Base-by-base conservation (phyloP, 2,797 vertebrate genomes). In the Urophycis tenuis region DNA sequence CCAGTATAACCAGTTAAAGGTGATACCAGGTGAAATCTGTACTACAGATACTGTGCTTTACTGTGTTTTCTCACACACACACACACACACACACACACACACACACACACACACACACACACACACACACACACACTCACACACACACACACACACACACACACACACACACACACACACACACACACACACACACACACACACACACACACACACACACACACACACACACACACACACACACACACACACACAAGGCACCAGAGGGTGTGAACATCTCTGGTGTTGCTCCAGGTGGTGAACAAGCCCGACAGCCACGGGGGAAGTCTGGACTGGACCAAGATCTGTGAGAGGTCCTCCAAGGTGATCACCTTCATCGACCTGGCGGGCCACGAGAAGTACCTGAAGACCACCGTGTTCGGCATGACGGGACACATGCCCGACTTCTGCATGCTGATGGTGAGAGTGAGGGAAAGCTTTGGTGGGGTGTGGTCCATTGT, bases 371-470 rank as follows among this genome's bases (percentile, higher is more conserved):
- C 97, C 78, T 99, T 99, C 89, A 99, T 99, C 70, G 97, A 99
- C 89, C 88, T 99, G 80, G 97, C 97, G 2, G 97, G 97, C 71
- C 97, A 99, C 0, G 97, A 99, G 90, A 98, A 98, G 83, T 99
- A 99, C 91, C 93, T 99, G 83, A 99, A 99, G 93, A 99, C 97
- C 35, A 99, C 97, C 0, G 97, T 99, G 77, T 99, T 99, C 41
- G 97, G 97, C 88, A 99, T 99, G 97, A 99, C 97, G 0, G 97
- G 97, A 72, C 97, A 99, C 80, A 86, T 98, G 77, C 97, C 97
- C 0, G 97, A 99, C 91, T 99, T 99, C 93, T 99, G 97, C 91
- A 99, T 99, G 97, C 94, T 99, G 67, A 99, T 99, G 97, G 97
- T 99, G 80, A 93, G 95, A 36, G 35, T 4, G 35, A 36, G 35